Base-by-base conservation (phyloP, 2,113 vertebrate species). In the Mandrillus leucophaeus region DNA sequence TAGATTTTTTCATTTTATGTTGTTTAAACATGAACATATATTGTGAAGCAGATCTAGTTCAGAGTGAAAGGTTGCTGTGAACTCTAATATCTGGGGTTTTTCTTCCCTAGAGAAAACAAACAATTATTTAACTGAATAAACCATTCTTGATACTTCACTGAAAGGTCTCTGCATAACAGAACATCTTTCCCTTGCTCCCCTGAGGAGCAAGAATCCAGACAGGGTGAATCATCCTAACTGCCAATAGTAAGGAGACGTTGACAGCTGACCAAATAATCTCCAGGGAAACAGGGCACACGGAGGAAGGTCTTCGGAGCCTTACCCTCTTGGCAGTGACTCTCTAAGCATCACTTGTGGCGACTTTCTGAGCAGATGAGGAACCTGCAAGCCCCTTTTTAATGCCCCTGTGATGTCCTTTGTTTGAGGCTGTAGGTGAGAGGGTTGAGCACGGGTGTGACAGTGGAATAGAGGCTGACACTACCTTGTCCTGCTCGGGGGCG, bases 341-440 rank as follows among this genome's bases (percentile, higher is more conserved):
- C n/a, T n/a, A 96, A 23, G 25, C 32, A 48, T 66, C 52, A 73
- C 10, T 38, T 22, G n/a, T 40, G 20, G 27, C 11, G 72, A 57
- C 27, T 50, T 75, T 94, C 20, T 92, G 84, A 50, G 43, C 13
- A 40, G n/a, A 43, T 27, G 40, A 88, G 23, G 70, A 89, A 11
- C 18, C 22, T 35, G 10, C 35, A 23, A 97, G 50, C 14, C 59
- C 20, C 73, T 48, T 92, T 40, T 75, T 72, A 91, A 78, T 35
- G 87, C 82, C 13, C 76, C 87, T 10, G 8, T 55, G 3, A 96
- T 45, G 14, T 94, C 93, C 27, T 89, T 95, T n/a, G 23, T 96
- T 96, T 89, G 25, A 96, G 88, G 25, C 95, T 97, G 7, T 96
- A 96, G 70, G 92, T 97, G 6, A 97, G 84, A 35, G 88, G 95